phyloP scores from a whole-genome alignment of 2,888 invertebrate genomes.

The Caradrina kadenii region DNA sequence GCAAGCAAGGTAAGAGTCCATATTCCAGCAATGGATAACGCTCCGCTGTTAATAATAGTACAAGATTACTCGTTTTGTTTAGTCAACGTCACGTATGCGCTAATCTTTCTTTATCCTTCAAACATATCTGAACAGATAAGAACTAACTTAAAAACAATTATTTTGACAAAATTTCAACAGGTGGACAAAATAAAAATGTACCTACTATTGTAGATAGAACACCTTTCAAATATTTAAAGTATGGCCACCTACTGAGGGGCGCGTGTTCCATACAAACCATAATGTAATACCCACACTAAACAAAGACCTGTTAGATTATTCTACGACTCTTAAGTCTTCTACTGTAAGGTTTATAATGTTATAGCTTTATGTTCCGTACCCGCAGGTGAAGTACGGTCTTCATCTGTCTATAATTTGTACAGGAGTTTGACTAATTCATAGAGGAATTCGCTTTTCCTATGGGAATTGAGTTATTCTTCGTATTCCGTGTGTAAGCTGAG shows the following conservation, averaged over 20 bases:
- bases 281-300: neutral
- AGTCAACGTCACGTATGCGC: slow-evolving; percentile 44
- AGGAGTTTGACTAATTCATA: slow-evolving; percentile 62
- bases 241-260: slow-evolving; percentile 57
- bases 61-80: slow-evolving; percentile 30
- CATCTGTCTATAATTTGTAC: slow-evolving; percentile 61
- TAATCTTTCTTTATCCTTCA: slow-evolving; percentile 44
- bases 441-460: slow-evolving; percentile 54
- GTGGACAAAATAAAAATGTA: neutral
- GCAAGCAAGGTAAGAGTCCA: neutral
- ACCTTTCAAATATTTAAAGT: slow-evolving; percentile 33
- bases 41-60: slow-evolving; percentile 1
- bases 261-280: slow-evolving; percentile 48
- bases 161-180: slow-evolving; percentile 9
- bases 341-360: slow-evolving; percentile 6
- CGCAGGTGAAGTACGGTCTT: slow-evolving; percentile 6
- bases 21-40: neutral
- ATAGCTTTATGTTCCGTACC: neutral
- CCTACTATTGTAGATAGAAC: slow-evolving; percentile 16
- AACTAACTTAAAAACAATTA: slow-evolving; percentile 31
- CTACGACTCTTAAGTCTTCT: neutral
- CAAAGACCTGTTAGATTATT: neutral
- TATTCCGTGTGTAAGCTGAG: slow-evolving; percentile 7
- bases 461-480: slow-evolving; percentile 59
- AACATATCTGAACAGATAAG: slow-evolving; percentile 43